These are phyloP conservation scores for Rhopilema esculentum DNA, from an alignment of 30 jellyfish, hydroid and myxozoan genomes.

Conservation along the genomic window DNA sequence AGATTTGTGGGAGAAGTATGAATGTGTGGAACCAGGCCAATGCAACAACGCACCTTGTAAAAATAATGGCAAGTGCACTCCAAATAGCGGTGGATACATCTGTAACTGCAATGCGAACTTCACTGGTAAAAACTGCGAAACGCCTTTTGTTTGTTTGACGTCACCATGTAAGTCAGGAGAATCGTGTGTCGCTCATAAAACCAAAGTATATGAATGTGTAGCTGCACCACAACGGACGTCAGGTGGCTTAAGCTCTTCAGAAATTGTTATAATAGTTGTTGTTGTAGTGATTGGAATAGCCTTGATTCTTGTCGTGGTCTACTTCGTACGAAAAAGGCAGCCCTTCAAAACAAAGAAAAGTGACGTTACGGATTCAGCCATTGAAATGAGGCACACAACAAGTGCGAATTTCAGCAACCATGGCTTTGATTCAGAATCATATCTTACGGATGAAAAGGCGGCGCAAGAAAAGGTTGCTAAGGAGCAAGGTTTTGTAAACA, in stretches of 20 bases:
- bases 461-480: neutral
- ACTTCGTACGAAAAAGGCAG: conserved; percentile 21
- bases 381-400: conserved; percentile 45
- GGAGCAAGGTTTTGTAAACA: conserved; percentile 21
- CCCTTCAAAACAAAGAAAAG: conserved; percentile 13
- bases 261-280: conserved; percentile 51
- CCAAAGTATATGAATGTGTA: conserved; percentile 12
- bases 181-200: conserved; percentile 46
- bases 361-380: conserved; percentile 20
- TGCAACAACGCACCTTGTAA: conserved; percentile 64
- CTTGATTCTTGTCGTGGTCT: conserved; percentile 13
- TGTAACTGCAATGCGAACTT: conserved; percentile 75
- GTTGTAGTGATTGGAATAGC: conserved; percentile 40
- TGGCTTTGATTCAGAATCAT: conserved; percentile 20
- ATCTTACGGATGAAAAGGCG: neutral
- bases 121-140: conserved; percentile 72
- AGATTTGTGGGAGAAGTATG: conserved; percentile 71
- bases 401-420: neutral
- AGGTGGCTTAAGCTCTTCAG: conserved; percentile 5
- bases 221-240: neutral
- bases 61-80: conserved; percentile 69
- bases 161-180: conserved; percentile 64
- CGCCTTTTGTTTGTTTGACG: conserved; percentile 57
- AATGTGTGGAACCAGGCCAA: conserved; percentile 80
- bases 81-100: conserved; percentile 19